Conservation (phyloP, 2,888 invertebrate species). For the Philereme transversata region DNA sequence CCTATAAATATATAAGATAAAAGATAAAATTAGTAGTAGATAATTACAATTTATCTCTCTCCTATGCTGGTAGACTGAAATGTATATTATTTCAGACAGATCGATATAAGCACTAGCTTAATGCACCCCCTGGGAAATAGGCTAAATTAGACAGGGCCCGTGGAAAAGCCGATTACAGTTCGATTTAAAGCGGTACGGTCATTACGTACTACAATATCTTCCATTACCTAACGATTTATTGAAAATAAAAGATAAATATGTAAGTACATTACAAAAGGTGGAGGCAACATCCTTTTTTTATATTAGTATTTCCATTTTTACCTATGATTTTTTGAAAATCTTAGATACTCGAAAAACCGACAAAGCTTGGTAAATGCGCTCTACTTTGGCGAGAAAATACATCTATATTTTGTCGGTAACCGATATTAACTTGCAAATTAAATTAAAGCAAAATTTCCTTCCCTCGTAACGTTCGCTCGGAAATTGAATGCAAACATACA, state of each 20-base stretch:
- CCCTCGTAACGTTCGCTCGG: constrained; percentile 30
- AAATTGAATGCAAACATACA: constrained; percentile 54
- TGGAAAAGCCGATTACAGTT: constrained; percentile 44
- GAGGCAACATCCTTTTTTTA: too few relatives aligned
- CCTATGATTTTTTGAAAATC: too few relatives aligned
- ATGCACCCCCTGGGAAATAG: constrained; percentile 34
- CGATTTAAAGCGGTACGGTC: constrained; percentile 8
- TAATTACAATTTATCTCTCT: background rate
- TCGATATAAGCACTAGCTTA: constrained; percentile 28
- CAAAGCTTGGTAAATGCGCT: background rate
- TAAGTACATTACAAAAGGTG: too few relatives aligned
- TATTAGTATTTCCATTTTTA: too few relatives aligned
- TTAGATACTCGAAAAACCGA: background rate
- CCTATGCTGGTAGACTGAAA: background rate
- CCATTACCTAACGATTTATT: too few relatives aligned
- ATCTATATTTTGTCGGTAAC: constrained; percentile 35
- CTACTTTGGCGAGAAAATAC: constrained; percentile 6
- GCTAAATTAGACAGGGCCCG: constrained; percentile 29
- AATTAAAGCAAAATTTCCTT: constrained; percentile 52
- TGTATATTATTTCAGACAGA: constrained; percentile 6
- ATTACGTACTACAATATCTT: too few relatives aligned
- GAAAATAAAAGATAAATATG: too few relatives aligned
- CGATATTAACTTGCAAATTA: constrained; percentile 43
- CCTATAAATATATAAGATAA: too few relatives aligned
- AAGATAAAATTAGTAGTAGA: background rate